A percentile compares a stretch with the other conserved stretches of the same genome.
Evolutionary conservation across 2,113 vertebrate genomes (phyloP).

Genomic region (Arvicanthis niloticus): DNA sequence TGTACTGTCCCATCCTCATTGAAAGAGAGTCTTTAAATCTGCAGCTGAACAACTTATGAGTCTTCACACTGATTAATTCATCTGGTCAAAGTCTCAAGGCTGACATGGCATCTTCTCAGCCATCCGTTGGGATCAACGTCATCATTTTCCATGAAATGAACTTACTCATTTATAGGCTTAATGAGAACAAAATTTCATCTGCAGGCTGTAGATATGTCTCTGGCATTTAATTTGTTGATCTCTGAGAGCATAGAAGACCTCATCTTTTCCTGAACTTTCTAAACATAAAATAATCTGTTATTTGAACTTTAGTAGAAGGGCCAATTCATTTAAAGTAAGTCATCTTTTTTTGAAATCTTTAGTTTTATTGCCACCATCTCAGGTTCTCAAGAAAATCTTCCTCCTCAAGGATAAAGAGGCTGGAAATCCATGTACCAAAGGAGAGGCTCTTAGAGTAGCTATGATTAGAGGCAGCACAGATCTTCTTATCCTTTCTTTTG

Average conservation of each 20-base stretch:
- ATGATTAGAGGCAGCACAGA: background rate
- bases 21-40: constrained; percentile 89
- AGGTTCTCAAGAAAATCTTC: constrained; percentile 56
- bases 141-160: constrained; percentile 81
- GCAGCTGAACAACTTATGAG: constrained; percentile 85
- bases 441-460: background rate
- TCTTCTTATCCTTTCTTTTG: background rate
- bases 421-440: background rate
- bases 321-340: constrained; percentile 58
- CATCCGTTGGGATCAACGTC: constrained; percentile 83
- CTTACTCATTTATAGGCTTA: constrained; percentile 74
- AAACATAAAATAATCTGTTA: constrained; percentile 81
- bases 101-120: constrained; percentile 87
- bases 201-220: constrained; percentile 68
- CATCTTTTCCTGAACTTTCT: constrained; percentile 81
- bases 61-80: constrained; percentile 86
- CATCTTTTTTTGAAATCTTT: constrained; percentile 55
- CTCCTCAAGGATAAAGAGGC: background rate
- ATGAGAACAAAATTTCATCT: constrained; percentile 80
- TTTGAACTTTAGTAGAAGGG: constrained; percentile 60
- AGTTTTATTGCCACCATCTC: constrained; percentile 1
- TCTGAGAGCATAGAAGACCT: constrained; percentile 76
- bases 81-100: constrained; percentile 83
- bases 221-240: constrained; percentile 81
- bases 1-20: constrained; percentile 82